Percentiles rank a stretch among this genome's conserved stretches.
Conservation (phyloP, 2,888 invertebrate species). For the Belgica antarctica region DNA sequence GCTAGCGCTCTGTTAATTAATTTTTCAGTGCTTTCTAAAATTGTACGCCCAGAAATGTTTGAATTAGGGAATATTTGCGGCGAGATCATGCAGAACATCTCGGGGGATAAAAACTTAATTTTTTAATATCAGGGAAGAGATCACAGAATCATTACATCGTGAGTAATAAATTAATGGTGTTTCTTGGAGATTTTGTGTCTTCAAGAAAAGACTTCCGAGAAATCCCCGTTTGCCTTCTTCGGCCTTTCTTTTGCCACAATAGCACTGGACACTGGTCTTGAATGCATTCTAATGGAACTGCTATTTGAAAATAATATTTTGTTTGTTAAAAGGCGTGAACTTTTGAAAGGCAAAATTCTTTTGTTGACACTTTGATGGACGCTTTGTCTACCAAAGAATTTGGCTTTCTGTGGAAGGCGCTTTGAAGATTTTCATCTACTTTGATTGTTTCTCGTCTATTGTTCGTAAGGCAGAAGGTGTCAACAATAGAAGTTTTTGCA, state of each 20-base stretch:
- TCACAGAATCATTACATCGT: conserved; percentile 15
- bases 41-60: conserved; percentile 13
- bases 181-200: neutral
- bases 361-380: neutral
- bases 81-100: neutral
- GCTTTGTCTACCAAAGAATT: conserved; percentile 15
- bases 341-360: conserved; percentile 8
- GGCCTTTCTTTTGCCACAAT: conserved; percentile 21
- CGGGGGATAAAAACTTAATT: neutral
- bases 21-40: neutral
- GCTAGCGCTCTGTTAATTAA: conserved; percentile 15
- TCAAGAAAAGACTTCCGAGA: conserved; percentile 17
- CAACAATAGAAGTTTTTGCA: conserved; percentile 2
- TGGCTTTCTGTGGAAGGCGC: neutral
- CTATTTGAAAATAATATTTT: conserved; percentile 44
- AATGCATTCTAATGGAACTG: conserved; percentile 31
- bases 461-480: neutral
- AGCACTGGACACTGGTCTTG: neutral
- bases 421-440: neutral
- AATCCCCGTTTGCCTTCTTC: too few relatives aligned
- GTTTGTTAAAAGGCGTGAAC: conserved; percentile 44
- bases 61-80: conserved; percentile 4
- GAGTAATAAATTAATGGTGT: conserved; percentile 29
- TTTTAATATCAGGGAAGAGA: too few relatives aligned
- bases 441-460: conserved; percentile 11